Evolutionary conservation across 2,113 vertebrate species (phyloP), one percentile per base, ranked within the genome.

Genomic region (Mus pahari): DNA sequence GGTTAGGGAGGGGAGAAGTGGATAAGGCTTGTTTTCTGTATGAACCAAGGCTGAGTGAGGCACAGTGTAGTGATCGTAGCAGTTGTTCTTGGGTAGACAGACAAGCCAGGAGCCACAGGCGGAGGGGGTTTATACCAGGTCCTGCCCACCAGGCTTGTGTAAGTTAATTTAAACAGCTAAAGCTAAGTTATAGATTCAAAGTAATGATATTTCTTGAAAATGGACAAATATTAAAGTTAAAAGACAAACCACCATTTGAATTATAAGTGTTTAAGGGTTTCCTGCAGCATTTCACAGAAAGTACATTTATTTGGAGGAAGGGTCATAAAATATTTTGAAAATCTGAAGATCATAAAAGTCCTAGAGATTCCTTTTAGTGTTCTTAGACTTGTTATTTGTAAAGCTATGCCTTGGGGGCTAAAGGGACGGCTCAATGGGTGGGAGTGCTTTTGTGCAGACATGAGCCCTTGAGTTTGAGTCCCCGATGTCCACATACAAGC

Each of bases 311-410:
- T 55, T 88, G 22, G 53, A 12, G 19, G 39, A 1, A 17, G 50
- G 45, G 10, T 4, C 24, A 75, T 7, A 58, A 64, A 91, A 78
- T 64, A 55, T n/a, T 84, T 68, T 45, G 81, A 60, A 90, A 39
- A 81, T 83, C 45, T 14, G 17, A 13, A 96, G 82, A 10, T 62
- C 68, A 33, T 50, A 42, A 31, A 31, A 39, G 2, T 20, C 26
- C 33, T 42, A 1, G 17, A 66, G 39, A 45, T 70, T 20, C 62
- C 7, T 62, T 62, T 73, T 24, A 71, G 60, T 58, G 42, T 16
- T 42, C 31, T 53, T 68, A 62, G 68, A 33, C 24, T n/a, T 86
- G 73, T 60, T 91, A 22, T 91, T 94, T 86, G 91, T 92, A 83
- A 91, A 96, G 53, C 39, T 68, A 2, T 24, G 36, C 71, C 82